Base-by-base conservation (phyloP, 1,140 invertebrate species). In the Cydia pomonella region DNA sequence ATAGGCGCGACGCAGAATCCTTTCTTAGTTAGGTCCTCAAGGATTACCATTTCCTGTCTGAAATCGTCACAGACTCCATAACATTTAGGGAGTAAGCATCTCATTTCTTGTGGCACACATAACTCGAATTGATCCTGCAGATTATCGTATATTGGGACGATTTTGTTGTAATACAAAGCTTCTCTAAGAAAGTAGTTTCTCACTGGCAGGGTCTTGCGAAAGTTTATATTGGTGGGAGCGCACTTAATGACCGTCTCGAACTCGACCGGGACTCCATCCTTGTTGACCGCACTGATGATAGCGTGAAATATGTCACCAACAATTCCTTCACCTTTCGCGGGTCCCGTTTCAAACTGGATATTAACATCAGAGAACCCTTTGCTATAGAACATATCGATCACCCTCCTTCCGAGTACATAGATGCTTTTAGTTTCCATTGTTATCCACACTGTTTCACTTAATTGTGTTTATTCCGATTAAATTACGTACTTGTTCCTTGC, bases 131-230 rank as follows among this genome's bases (percentile, higher is more conserved):
- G 63, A n/a, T 66, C 63, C 63, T 66, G 63, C 3, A 66, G n/a
- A n/a, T 66, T 66, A 21, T 66, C 63, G 25, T 66, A 66, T 66
- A 66, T 66, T 29, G 63, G 63, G 7, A 66, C 63, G 9, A 66
- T 66, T 33, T 66, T 66, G 63, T 25, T 66, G 63, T 66, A 66
- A 29, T 66, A 66, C 63, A 27, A n/a, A n/a, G 25, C 25, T 66
- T 66, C 63, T 66, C 63, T 66, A 16, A 33, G 27, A n/a, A n/a
- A 66, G 23, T 33, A 66, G 23, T 29, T 27, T 18, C 25, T 66
- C 2, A 66, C 27, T 66, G 63, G 63, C 16, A 66, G 3, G 10
- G 9, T 16, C 9, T n/a, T 66, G 25, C 63, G 63, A 16, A 33
- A 29, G 12, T 12, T 16, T 13, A 29, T 12, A 7, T 29, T 16